phyloP scores from a whole-genome alignment of 2,888 invertebrate species.

The Cremastinae sp. region DNA sequence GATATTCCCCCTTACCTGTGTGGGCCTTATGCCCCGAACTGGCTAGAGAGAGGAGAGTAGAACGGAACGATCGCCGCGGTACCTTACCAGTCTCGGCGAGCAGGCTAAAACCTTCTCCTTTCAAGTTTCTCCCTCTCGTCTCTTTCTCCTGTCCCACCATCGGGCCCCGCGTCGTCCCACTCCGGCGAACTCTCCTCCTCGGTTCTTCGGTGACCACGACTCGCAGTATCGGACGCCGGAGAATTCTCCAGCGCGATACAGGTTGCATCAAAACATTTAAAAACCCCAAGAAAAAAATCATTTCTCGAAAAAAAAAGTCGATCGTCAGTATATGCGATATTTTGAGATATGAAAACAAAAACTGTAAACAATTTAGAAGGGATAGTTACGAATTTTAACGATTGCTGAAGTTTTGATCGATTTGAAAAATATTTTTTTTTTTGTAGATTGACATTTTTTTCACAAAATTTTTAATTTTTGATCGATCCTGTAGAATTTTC shows the following conservation, averaged over 20 bases:
- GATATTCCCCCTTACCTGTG: constrained; percentile 53
- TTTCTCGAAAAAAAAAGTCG: no score
- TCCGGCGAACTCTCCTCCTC: constrained; percentile 26
- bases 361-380: no score
- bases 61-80: constrained; percentile 35
- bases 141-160: constrained; percentile 34
- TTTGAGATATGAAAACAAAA: no score
- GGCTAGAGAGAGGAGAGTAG: constrained; percentile 44
- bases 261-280: constrained; percentile 9
- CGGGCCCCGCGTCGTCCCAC: not conserved
- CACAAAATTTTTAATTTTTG: constrained; percentile 48
- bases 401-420: no score
- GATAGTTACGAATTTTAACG: no score
- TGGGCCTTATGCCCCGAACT: constrained; percentile 51
- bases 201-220: constrained; percentile 31
- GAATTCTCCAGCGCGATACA: constrained; percentile 23
- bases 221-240: no score
- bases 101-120: constrained; percentile 35
- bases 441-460: no score
- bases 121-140: constrained; percentile 44
- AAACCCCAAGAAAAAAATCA: no score
- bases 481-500: constrained; percentile 45
- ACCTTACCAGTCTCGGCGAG: constrained; percentile 44
- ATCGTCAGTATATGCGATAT: no score
- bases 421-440: no score